These are phyloP conservation scores for Alosa sapidissima DNA, from an alignment of 2,797 vertebrate species.

Conservation along the genomic window DNA sequence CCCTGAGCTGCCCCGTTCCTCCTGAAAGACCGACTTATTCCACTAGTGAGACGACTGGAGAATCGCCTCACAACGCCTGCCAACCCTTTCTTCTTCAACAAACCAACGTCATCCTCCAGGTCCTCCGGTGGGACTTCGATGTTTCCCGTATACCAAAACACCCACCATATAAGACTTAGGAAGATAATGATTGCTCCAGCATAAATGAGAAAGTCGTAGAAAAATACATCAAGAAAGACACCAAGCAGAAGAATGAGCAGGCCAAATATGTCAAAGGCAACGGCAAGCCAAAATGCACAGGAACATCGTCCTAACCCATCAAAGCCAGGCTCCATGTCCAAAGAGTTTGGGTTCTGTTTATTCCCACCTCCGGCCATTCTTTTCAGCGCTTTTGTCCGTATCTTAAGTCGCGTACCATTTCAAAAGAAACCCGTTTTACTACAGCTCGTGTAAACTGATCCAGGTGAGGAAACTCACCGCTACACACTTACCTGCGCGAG, in stretches of 20 bases:
- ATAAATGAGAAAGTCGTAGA: constrained; percentile 90
- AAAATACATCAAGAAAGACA: constrained; percentile 78
- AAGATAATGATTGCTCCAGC: constrained; percentile 87
- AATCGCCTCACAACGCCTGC: constrained; percentile 67
- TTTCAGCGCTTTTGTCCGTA: background rate
- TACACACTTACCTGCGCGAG: constrained; percentile 14
- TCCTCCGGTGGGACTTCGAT: constrained; percentile 80
- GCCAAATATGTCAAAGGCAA: constrained; percentile 82
- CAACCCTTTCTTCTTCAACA: constrained; percentile 66
- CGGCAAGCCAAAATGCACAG: constrained; percentile 86
- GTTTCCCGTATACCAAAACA: constrained; percentile 94
- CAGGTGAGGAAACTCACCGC: constrained; percentile 55
- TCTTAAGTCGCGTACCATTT: background rate
- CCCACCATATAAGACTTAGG: constrained; percentile 91
- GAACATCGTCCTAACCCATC: constrained; percentile 80
- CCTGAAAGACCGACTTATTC: constrained; percentile 60
- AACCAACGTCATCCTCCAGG: constrained; percentile 77
- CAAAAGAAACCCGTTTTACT: constrained; percentile 6
- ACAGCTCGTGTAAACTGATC: constrained; percentile 43
- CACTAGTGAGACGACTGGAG: constrained; percentile 67
- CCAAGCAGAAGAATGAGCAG: constrained; percentile 78
- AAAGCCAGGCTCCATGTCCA: constrained; percentile 61
- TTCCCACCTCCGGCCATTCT: background rate
- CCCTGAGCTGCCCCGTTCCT: constrained; percentile 36
- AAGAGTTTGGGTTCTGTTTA: background rate